Base-by-base conservation (phyloP, 1,140 invertebrate genomes). In the Xylocopa sonorina region DNA sequence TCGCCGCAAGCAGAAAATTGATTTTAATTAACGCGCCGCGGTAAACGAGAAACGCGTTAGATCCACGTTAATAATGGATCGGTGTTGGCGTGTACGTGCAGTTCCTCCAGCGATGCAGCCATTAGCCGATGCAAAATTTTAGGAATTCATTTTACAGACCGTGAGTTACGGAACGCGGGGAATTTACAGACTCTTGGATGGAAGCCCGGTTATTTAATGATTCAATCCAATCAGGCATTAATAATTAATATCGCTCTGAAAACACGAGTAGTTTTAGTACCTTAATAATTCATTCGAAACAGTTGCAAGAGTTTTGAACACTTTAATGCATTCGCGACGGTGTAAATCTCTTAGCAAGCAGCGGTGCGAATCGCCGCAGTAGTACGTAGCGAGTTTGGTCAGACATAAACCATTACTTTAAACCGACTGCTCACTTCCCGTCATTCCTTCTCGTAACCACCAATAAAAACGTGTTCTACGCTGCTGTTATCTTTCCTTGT, bases 1-100 rank as follows among this genome's bases (percentile, higher is more conserved):
- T 38, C 18, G 12, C 2, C 1, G 18, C 27, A 24, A 14, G 43
- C 16, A 24, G 3, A 41, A 63, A 50, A 74, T 51, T 43, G n/a
- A 63, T 27, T 63, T 63, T 50, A 62, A 74, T 74, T 74, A 63
- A 34, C 21, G 27, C 14, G 43, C 10, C 57, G 55, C 5, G 24
- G 21, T 43, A 27, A 53, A 66, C n/a, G 2, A 9, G 10, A 34
- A 74, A 51, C 29, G 27, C 58, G n/a, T 63, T 32, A 41, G 34
- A 21, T 29, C 55, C 41, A 12, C 50, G 29, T 60, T 63, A 51
- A 63, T 51, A 63, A 43, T 18, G 46, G 14, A 41, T 57, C 68
- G 51, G 50, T n/a, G 32, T 9, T 21, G 29, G 14, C 29, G n/a
- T n/a, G n/a, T 24, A 21, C 43, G 21, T 51, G 71, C 50, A 51